A percentile compares a stretch with the other conserved stretches of the same genome.
Evolutionary conservation across 2,113 vertebrate species (phyloP).

Genomic region (Terrapene triunguis): DNA sequence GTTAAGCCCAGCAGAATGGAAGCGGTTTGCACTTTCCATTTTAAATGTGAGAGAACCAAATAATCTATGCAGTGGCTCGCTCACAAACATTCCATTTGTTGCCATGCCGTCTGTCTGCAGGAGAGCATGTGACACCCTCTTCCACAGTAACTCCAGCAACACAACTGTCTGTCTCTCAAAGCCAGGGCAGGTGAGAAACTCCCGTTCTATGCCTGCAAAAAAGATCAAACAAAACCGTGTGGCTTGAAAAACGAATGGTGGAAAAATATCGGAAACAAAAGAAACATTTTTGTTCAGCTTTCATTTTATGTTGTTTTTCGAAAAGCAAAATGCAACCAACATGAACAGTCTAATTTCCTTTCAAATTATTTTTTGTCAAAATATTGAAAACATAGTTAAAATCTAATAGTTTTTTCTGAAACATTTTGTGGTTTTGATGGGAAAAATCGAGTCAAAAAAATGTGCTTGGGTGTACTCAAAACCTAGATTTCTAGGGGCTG

Average conservation of each 20-base stretch:
- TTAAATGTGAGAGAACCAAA: conserved; percentile 32
- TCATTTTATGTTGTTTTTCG: neutral
- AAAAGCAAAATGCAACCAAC: neutral
- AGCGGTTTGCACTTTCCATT: conserved; percentile 28
- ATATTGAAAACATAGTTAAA: neutral
- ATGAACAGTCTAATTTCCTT: neutral
- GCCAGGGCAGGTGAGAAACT: rapidly evolving
- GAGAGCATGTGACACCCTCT: neutral
- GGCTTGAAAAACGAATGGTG: neutral
- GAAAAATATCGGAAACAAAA: neutral
- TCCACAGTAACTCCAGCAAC: neutral
- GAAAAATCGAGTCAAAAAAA: rapidly evolving
- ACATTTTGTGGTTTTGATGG: rapidly evolving
- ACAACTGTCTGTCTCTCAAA: neutral
- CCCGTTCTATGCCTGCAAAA: neutral
- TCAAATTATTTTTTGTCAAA: neutral
- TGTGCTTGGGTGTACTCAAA: rapidly evolving
- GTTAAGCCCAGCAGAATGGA: conserved; percentile 4
- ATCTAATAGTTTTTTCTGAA: neutral
- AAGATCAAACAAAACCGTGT: neutral
- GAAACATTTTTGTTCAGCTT: neutral
- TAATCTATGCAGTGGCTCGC: neutral
- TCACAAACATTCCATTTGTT: conserved; percentile 2
- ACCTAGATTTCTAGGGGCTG: neutral
- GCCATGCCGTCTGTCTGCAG: neutral